These are phyloP conservation scores for Brachypodius melanocephalos DNA, from an alignment of 2,113 vertebrate species.

Conservation along the genomic window DNA sequence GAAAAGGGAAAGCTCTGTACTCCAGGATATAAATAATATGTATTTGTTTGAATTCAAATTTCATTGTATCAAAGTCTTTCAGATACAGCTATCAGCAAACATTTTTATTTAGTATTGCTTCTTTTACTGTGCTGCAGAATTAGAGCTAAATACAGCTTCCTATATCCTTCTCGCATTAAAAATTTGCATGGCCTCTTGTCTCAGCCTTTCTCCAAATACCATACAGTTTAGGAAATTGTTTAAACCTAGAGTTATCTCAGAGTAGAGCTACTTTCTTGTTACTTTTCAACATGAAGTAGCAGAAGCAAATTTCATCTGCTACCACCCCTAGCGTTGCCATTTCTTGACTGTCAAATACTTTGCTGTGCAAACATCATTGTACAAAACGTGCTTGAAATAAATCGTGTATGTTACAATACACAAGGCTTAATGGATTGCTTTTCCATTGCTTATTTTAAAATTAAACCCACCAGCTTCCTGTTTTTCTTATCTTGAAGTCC, in stretches of 20 bases:
- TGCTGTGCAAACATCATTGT: background rate
- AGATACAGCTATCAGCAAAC: background rate
- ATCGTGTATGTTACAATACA: conserved; percentile 17
- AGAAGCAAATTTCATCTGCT: background rate
- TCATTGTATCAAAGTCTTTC: background rate
- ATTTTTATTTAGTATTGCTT: background rate
- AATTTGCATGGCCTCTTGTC: background rate
- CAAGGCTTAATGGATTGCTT: conserved; percentile 49
- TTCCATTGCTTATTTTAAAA: conserved; percentile 55
- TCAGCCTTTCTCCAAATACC: background rate
- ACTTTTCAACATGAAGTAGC: background rate
- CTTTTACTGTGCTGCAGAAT: background rate
- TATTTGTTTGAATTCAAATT: background rate
- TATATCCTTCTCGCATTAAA: background rate
- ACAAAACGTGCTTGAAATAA: background rate
- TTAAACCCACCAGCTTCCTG: conserved; percentile 41
- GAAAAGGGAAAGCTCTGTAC: background rate
- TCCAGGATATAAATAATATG: background rate
- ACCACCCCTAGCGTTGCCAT: background rate
- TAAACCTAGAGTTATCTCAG: background rate
- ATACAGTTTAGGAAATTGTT: background rate
- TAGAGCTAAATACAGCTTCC: background rate
- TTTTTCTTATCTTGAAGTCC: conserved; percentile 34
- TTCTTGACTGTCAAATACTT: background rate
- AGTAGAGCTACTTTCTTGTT: background rate